Evolutionary conservation across 2,888 invertebrate genomes (phyloP).

Genomic region (Periphyllus acericola): DNA sequence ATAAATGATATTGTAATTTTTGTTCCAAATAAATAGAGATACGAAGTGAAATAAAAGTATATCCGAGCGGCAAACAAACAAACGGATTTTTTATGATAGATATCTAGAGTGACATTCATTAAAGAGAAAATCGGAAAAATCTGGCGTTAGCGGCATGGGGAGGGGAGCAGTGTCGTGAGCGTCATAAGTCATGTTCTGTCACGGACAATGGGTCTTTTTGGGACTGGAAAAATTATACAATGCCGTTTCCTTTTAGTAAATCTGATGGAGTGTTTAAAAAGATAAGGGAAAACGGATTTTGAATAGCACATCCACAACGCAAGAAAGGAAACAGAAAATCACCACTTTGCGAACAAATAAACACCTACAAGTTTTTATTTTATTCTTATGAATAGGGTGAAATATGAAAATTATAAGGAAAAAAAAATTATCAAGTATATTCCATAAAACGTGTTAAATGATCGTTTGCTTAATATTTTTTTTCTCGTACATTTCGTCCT

Average conservation of each 20-base stretch:
- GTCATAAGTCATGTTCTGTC: constrained; percentile 61
- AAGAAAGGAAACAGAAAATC: constrained; percentile 25
- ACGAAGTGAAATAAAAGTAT: constrained; percentile 6
- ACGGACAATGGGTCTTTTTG: constrained; percentile 45
- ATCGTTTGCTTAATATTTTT: not conserved
- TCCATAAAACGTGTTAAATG: not conserved
- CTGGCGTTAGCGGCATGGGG: not conserved
- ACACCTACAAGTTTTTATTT: constrained; percentile 14
- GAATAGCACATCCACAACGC: constrained; percentile 5
- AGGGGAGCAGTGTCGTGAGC: constrained; percentile 27
- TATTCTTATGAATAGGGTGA: not conserved
- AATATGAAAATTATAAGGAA: not conserved
- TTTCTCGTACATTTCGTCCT: not conserved
- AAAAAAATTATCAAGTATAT: not conserved
- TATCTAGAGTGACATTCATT: constrained; percentile 33
- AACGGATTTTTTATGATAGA: constrained; percentile 27
- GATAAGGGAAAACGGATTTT: constrained; percentile 55
- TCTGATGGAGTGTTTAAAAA: constrained; percentile 61
- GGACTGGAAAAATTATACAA: constrained; percentile 48
- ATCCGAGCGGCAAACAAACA: not conserved
- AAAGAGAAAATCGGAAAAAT: constrained; percentile 45
- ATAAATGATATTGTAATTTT: constrained; percentile 32
- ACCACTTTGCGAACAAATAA: constrained; percentile 21
- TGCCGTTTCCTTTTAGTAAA: constrained; percentile 52
- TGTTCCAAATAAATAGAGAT: constrained; percentile 16